Percentiles rank a stretch among this genome's conserved stretches.
phyloP scores from a whole-genome alignment of 2,797 vertebrate species.

The Phylloscopus collybita region DNA sequence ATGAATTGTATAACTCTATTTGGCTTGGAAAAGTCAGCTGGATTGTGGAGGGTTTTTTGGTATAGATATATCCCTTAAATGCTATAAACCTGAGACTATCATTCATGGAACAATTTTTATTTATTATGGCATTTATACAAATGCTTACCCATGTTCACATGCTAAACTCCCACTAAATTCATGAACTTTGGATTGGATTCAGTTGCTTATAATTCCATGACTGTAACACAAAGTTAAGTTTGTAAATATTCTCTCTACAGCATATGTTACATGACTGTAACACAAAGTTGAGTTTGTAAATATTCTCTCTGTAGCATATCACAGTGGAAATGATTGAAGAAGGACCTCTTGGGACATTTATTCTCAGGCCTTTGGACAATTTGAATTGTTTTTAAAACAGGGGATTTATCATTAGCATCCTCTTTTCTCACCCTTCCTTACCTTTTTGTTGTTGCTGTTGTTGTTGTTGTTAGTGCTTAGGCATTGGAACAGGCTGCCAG shows the following conservation, averaged over 20 bases:
- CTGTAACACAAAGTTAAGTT: background rate
- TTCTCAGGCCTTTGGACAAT: background rate
- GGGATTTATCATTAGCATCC: background rate
- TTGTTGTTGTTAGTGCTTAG: background rate
- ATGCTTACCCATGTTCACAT: background rate
- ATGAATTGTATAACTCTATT: background rate
- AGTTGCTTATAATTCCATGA: background rate
- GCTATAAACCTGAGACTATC: background rate
- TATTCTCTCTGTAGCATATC: background rate
- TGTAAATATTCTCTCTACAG: background rate
- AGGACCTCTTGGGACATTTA: background rate
- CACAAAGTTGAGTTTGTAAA: background rate
- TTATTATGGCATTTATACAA: background rate
- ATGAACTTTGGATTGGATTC: background rate
- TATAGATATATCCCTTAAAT: fast-evolving
- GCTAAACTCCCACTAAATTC: background rate
- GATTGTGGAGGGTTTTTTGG: background rate
- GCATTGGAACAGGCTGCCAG: background rate
- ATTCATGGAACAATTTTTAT: background rate
- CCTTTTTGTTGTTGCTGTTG: too few species aligned
- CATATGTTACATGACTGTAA: background rate
- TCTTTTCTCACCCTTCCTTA: background rate
- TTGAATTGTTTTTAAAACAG: background rate
- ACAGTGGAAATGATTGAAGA: background rate
- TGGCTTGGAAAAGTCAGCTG: background rate